Conservation (phyloP, 2,888 invertebrate species). For the Eupithecia insigniata region DNA sequence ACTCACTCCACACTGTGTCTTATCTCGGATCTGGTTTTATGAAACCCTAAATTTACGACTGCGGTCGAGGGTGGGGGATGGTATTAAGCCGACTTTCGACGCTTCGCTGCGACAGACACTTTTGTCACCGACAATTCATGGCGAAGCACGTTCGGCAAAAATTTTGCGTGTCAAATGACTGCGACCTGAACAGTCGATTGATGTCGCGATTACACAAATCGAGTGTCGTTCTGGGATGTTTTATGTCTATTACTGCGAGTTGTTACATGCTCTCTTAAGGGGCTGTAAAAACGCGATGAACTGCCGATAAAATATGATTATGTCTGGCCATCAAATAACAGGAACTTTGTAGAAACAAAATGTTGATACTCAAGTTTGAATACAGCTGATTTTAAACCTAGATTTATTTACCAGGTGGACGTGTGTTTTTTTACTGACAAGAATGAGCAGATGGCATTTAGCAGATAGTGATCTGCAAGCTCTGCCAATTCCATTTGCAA, state of each 20-base stretch:
- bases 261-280: slow-evolving; percentile 43
- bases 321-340: slow-evolving; percentile 23
- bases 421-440: slow-evolving; percentile 22
- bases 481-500: slow-evolving; percentile 38
- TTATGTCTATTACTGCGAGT: slow-evolving; percentile 57
- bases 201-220: slow-evolving; percentile 65
- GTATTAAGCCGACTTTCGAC: slow-evolving; percentile 79
- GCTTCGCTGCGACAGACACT: slow-evolving; percentile 77
- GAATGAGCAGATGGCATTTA: slow-evolving; percentile 32
- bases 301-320: slow-evolving; percentile 38
- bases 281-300: slow-evolving; percentile 36
- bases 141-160: slow-evolving; percentile 79
- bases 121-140: slow-evolving; percentile 81
- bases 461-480: slow-evolving; percentile 32
- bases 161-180: slow-evolving; percentile 79
- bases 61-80: slow-evolving; percentile 78
- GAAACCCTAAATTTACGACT: slow-evolving; percentile 85
- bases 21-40: slow-evolving; percentile 84
- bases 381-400: slow-evolving; percentile 8
- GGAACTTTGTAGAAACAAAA: slow-evolving; percentile 11
- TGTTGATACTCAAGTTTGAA: slow-evolving; percentile 6
- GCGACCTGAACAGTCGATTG: slow-evolving; percentile 63
- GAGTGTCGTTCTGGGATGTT: slow-evolving; percentile 59
- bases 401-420: slow-evolving; percentile 23
- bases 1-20: slow-evolving; percentile 82